phyloP scores from a whole-genome alignment of 2,797 vertebrate genomes.

The Notolabrus celidotus region DNA sequence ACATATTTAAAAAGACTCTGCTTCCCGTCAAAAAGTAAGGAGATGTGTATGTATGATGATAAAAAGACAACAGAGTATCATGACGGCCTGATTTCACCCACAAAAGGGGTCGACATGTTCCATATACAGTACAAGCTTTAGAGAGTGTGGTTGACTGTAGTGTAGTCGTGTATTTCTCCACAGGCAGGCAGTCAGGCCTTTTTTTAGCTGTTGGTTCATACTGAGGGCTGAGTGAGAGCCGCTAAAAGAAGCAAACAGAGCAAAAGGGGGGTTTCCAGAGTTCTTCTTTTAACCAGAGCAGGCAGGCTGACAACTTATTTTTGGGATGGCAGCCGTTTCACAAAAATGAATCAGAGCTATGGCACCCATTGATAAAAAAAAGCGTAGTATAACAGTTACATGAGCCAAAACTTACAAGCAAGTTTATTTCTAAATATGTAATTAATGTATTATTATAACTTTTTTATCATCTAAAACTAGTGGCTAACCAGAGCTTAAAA shows the following conservation, averaged over 20 bases:
- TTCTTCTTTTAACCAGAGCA: conserved; percentile 17
- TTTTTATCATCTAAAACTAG: no score
- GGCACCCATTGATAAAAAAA: neutral
- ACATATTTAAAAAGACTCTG: neutral
- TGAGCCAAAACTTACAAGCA: neutral
- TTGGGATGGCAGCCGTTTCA: conserved; percentile 3
- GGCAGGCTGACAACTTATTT: conserved; percentile 5
- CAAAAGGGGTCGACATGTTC: neutral
- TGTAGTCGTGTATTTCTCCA: neutral
- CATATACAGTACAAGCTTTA: neutral
- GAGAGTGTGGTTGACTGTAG: neutral
- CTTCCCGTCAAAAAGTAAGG: neutral
- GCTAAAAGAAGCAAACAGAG: conserved; percentile 15
- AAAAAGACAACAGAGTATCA: neutral
- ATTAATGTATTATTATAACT: no score
- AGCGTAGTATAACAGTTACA: neutral
- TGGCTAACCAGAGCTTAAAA: no score
- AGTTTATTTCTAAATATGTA: neutral
- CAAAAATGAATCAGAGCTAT: neutral
- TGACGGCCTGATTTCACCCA: neutral
- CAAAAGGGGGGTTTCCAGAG: conserved; percentile 49
- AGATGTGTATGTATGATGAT: neutral
- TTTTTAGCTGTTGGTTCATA: neutral
- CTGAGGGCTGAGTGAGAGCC: conserved; percentile 11
- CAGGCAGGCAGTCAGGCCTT: conserved; percentile 15